phyloP scores from a whole-genome alignment of 2,113 vertebrate genomes.

The Balaeniceps rex region DNA sequence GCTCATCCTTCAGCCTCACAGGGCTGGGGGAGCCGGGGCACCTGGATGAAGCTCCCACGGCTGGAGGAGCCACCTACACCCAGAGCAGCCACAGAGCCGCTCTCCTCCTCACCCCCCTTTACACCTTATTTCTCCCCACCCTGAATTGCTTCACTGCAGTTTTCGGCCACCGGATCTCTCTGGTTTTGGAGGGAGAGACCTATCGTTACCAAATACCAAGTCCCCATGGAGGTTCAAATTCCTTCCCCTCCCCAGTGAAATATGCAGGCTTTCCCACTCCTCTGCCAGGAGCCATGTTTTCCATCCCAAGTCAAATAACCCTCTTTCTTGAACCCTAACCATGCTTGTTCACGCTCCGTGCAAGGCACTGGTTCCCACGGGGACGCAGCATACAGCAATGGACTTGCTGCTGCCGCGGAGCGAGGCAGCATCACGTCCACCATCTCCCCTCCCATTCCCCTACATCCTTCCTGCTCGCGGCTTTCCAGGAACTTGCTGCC shows the following conservation, averaged over 20 bases:
- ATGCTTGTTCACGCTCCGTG: background rate
- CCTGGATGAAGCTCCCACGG: background rate
- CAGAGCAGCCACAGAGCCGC: background rate
- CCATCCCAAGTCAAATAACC: background rate
- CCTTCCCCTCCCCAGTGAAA: conserved; percentile 19
- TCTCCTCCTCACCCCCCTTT: background rate
- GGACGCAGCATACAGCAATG: background rate
- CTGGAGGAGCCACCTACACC: background rate
- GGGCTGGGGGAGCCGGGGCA: accelerated
- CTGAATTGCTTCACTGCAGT: background rate
- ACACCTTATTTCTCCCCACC: background rate
- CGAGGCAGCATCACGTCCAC: background rate
- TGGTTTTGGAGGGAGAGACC: background rate
- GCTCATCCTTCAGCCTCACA: background rate
- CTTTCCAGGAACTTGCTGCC: background rate
- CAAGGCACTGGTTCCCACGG: background rate
- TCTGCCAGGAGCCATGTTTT: background rate
- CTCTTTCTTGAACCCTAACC: background rate
- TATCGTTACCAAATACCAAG: background rate
- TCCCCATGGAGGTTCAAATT: background rate
- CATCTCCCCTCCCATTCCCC: background rate
- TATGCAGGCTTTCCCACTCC: background rate
- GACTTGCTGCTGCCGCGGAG: background rate
- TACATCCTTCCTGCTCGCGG: background rate
- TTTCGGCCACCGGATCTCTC: background rate